Percentiles rank a stretch among this genome's conserved stretches.
Evolutionary conservation across 2,797 vertebrate species (phyloP).

Genomic region (Serranus cabrilla): DNA sequence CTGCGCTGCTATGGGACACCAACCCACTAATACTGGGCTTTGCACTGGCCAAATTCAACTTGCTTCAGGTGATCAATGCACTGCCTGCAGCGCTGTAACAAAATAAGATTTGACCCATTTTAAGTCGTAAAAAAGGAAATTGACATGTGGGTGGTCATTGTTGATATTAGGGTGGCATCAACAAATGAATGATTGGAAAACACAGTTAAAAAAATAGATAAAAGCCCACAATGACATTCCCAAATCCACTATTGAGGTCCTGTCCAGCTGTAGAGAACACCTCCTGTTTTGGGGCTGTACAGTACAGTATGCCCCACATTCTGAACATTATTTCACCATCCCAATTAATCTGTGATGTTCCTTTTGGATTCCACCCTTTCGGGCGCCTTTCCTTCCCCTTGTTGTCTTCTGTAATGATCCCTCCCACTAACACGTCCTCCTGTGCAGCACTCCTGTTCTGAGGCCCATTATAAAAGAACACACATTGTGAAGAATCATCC

Average conservation of each 20-base stretch:
- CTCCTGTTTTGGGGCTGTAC: neutral
- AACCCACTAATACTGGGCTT: too few relatives aligned
- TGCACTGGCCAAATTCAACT: too few relatives aligned
- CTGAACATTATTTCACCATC: neutral
- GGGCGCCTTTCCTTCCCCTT: conserved; percentile 1
- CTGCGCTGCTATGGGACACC: too few relatives aligned
- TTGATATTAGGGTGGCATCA: too few relatives aligned
- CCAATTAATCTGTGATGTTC: neutral
- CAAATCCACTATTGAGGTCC: neutral
- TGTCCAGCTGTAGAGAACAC: neutral
- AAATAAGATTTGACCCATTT: too few relatives aligned
- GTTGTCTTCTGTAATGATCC: conserved; percentile 9
- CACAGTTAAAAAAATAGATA: neutral
- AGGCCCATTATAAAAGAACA: conserved; percentile 22
- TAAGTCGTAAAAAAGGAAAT: too few relatives aligned
- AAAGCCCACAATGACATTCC: too few relatives aligned
- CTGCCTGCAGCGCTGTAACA: too few relatives aligned
- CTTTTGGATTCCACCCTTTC: neutral
- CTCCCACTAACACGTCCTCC: conserved; percentile 13
- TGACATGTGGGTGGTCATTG: too few relatives aligned
- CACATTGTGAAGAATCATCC: conserved; percentile 2
- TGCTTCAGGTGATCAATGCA: too few relatives aligned
- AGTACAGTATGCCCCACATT: neutral
- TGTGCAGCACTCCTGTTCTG: too few relatives aligned
- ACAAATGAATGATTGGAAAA: neutral